Base-by-base conservation (phyloP, 2,113 vertebrate species). In the Neofelis nebulosa region DNA sequence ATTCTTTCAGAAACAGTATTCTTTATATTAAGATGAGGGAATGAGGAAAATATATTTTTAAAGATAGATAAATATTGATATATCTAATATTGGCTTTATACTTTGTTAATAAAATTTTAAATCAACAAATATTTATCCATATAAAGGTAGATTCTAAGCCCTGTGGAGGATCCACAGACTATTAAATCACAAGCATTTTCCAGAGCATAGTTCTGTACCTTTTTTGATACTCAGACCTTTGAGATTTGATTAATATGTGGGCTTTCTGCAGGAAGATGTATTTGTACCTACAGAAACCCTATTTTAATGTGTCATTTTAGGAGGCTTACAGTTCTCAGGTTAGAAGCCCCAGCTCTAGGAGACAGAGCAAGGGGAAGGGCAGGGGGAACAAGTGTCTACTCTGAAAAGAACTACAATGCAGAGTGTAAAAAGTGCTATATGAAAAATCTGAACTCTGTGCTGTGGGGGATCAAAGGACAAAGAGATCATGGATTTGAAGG, bases 31-130 rank as follows among this genome's bases (percentile, higher is more conserved):
- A 91, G 50, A 73, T 89, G 15, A 78, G 29, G 29, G 50, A 65
- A 68, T 73, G 15, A 78, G 52, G 38, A 82, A 90, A 95, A 78
- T 38, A 27, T 69, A 90, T 71, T 97, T 94, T 95, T 41, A 55
- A 79, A 65, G 23, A 61, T 74, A 74, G 38, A 45, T 78, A 78
- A 78, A 78, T 48, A 48, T 65, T 78, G 29, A 48, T 48, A 48
- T 78, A 78, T 31, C 8, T 61, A 68, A 19, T 57, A 81, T 61
- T 86, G 12, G 91, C 41, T 90, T 90, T 93, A 41, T 65, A 45
- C 66, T 76, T 82, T 61, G 74, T 50, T 93, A 76, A 50, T 90
- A 93, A 66, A 81, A 68, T 61, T 52, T 93, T 81, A 57, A 41
- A 68, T 55, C 45, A 68, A 48, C 36, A 79, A 36, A 57, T 71